Percentiles rank a stretch among this genome's conserved stretches.
Conservation (phyloP, 2,888 invertebrate species). For the Amitus sp. region DNA sequence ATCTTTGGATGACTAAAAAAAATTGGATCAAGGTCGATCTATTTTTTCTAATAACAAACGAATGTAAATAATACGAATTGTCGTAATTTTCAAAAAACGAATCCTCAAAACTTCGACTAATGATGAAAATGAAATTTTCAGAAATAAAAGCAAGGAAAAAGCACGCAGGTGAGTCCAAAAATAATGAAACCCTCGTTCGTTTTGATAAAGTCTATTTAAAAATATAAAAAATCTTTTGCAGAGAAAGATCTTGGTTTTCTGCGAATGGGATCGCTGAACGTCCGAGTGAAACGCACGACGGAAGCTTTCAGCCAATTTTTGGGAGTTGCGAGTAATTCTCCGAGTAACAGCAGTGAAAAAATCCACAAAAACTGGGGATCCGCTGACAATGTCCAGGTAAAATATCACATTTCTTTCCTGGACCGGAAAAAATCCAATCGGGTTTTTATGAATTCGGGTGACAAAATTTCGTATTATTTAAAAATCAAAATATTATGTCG, state of each 20-base stretch:
- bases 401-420: neutral
- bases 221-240: too few species aligned
- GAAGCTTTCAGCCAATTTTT: constrained; percentile 92
- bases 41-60: neutral
- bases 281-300: constrained; percentile 91
- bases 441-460: neutral
- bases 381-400: constrained; percentile 83
- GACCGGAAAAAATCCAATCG: neutral
- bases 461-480: neutral
- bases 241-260: constrained; percentile 92
- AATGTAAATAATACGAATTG: neutral
- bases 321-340: constrained; percentile 72
- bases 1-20: too few species aligned
- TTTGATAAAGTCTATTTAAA: too few species aligned
- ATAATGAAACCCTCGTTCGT: too few species aligned
- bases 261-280: constrained; percentile 91
- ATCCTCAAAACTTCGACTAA: too few species aligned
- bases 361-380: constrained; percentile 91
- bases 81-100: too few species aligned
- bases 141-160: constrained; percentile 81
- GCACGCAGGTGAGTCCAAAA: constrained; percentile 71
- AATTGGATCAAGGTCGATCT: too few species aligned
- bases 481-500: too few species aligned
- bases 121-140: too few species aligned
- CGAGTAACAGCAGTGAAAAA: constrained; percentile 71